Percentiles rank a stretch among this genome's conserved stretches.
phyloP scores from a whole-genome alignment of 2,888 invertebrate species.

The Hydrotaea diabolus region DNA sequence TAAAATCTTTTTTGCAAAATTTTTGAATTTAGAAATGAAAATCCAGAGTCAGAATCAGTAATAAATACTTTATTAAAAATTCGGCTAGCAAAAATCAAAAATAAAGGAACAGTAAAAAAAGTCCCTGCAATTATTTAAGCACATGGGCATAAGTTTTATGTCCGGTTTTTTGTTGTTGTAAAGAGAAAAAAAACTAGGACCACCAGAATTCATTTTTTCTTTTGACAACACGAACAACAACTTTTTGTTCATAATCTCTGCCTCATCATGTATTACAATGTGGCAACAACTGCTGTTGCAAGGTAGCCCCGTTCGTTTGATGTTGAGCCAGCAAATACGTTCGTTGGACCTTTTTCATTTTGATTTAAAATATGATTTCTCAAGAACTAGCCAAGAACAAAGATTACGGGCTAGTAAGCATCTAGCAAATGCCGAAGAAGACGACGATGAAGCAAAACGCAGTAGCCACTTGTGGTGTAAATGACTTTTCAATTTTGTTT shows the following conservation, averaged over 20 bases:
- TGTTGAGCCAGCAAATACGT: neutral
- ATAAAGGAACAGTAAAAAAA: too few species aligned
- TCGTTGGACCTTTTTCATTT: neutral
- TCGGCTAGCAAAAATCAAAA: too few species aligned
- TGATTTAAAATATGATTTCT: slow-evolving; percentile 4
- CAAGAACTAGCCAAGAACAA: neutral
- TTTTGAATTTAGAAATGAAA: too few species aligned
- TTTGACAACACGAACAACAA: slow-evolving; percentile 49
- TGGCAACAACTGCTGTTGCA: slow-evolving; percentile 39
- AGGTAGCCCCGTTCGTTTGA: slow-evolving; percentile 30
- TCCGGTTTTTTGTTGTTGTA: too few species aligned
- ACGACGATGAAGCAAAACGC: neutral
- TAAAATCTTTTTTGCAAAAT: too few species aligned
- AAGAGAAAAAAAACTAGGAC: too few species aligned
- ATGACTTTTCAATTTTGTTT: slow-evolving; percentile 57
- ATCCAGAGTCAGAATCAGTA: too few species aligned
- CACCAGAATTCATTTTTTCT: neutral
- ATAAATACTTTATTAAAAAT: too few species aligned
- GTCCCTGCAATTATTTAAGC: too few species aligned
- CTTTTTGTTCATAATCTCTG: slow-evolving; percentile 21
- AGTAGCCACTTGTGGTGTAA: slow-evolving; percentile 50
- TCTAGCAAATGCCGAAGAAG: too few species aligned
- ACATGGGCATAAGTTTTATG: too few species aligned
- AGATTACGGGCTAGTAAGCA: too few species aligned
- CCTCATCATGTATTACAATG: slow-evolving; percentile 50